phyloP scores from a whole-genome alignment of 2,888 invertebrate genomes.

The Malacosoma neustria region DNA sequence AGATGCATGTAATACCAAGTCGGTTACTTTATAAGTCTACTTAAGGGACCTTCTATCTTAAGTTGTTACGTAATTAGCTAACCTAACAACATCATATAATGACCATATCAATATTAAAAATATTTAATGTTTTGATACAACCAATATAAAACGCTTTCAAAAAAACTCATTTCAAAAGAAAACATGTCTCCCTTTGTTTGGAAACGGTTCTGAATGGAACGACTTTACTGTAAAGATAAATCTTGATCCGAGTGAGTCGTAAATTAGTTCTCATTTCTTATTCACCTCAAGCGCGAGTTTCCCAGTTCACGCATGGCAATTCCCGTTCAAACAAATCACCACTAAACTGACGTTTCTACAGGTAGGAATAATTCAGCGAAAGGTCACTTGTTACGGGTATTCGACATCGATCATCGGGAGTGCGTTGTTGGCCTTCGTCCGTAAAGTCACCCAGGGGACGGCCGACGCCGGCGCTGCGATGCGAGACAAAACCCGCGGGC shows the following conservation, averaged over 20 bases:
- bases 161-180: too few species aligned
- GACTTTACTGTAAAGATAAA: not conserved
- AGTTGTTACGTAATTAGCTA: too few species aligned
- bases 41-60: too few species aligned
- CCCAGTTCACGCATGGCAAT: constrained; percentile 47
- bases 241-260: not conserved
- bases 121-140: too few species aligned
- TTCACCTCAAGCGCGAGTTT: constrained; percentile 25
- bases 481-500: constrained; percentile 54
- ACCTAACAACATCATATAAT: too few species aligned
- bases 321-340: constrained; percentile 65
- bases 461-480: constrained; percentile 39
- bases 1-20: too few species aligned
- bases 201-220: too few species aligned
- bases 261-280: constrained; percentile 19
- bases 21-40: too few species aligned
- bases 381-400: constrained; percentile 72
- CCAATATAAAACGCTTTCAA: too few species aligned
- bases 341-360: constrained; percentile 69
- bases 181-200: not conserved
- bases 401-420: constrained; percentile 73
- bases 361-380: constrained; percentile 69
- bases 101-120: too few species aligned
- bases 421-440: constrained; percentile 59
- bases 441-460: constrained; percentile 65